Evolutionary conservation across 2,113 vertebrate genomes (phyloP).

Genomic region (Oxygymnocypris stewartii): DNA sequence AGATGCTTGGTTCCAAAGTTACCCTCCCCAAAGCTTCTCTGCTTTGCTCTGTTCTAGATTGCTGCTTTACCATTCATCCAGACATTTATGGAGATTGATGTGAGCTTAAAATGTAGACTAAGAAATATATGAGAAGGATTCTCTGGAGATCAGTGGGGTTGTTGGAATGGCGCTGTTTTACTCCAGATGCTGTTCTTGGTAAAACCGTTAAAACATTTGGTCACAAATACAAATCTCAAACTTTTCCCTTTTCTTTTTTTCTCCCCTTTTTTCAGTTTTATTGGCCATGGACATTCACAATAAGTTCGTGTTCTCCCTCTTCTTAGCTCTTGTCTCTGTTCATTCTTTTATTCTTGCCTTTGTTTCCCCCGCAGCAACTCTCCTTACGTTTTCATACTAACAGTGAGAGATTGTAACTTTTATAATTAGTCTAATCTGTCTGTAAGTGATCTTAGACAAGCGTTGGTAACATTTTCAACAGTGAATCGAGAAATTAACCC

Average conservation of each 20-base stretch:
- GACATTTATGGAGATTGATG: slow-evolving; percentile 2
- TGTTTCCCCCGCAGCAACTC: slow-evolving; percentile 64
- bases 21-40: slow-evolving; percentile 56
- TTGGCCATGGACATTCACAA: neutral
- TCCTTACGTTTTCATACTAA: slow-evolving; percentile 74
- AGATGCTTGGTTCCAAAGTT: slow-evolving; percentile 71
- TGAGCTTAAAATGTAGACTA: slow-evolving; percentile 35
- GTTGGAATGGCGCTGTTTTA: neutral
- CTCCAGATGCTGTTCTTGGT: slow-evolving; percentile 19
- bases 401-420: slow-evolving; percentile 79
- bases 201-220: neutral
- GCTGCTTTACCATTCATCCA: slow-evolving; percentile 45
- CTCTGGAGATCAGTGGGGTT: neutral
- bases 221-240: neutral
- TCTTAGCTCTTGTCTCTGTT: too few species aligned
- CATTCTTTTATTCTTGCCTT: slow-evolving; percentile 39
- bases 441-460: slow-evolving; percentile 78
- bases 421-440: slow-evolving; percentile 78
- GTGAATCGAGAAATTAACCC: slow-evolving; percentile 66
- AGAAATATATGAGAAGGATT: neutral
- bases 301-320: too few species aligned
- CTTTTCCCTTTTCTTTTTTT: too few species aligned
- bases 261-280: neutral
- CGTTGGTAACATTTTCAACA: slow-evolving; percentile 67
- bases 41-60: slow-evolving; percentile 51